Conservation (phyloP, 2,888 invertebrate genomes). For the Phengaris arion region DNA sequence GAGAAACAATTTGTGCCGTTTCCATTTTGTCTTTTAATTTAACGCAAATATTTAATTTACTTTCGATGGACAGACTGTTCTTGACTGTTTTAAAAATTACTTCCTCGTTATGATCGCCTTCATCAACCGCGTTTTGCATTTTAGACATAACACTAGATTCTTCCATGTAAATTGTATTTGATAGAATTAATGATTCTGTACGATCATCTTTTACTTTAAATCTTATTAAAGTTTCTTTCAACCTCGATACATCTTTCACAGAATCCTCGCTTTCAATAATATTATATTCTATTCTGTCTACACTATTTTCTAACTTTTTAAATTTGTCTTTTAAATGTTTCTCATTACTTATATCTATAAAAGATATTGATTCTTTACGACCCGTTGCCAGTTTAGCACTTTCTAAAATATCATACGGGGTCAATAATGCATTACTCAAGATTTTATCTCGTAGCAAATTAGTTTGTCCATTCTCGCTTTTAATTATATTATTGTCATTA, state of each 20-base stretch:
- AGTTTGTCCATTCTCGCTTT: not conserved
- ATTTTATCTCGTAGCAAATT: not conserved
- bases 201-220: not conserved
- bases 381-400: not conserved
- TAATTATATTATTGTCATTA: not conserved
- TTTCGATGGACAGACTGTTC: not conserved
- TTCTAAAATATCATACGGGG: not conserved
- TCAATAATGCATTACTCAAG: not conserved
- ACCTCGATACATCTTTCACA: not conserved
- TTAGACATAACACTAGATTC: too few relatives aligned
- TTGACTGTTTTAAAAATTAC: not conserved
- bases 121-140: not conserved
- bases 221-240: not conserved
- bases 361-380: not conserved
- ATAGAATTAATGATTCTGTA: not conserved
- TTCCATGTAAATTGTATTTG: not conserved
- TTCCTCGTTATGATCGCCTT: not conserved
- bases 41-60: not conserved
- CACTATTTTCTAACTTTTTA: not conserved
- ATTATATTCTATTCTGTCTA: not conserved
- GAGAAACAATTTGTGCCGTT: not conserved
- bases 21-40: not conserved
- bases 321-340: too few relatives aligned
- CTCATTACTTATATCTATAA: too few relatives aligned
- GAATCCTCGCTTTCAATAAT: not conserved